Conservation (phyloP, 2,797 vertebrate species). For the Podarcis lilfordi region DNA sequence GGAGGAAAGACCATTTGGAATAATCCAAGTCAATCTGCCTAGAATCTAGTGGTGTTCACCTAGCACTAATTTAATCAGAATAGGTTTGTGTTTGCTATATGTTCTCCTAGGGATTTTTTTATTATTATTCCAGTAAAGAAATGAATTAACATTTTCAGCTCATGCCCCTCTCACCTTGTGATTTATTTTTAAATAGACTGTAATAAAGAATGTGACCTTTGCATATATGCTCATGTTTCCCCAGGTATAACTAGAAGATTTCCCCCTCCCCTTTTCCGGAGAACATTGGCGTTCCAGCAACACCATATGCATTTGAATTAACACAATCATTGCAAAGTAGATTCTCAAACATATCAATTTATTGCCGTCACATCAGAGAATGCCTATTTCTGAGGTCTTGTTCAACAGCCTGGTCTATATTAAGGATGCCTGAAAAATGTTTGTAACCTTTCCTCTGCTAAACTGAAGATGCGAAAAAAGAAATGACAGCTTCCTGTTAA, state of each 20-base stretch:
- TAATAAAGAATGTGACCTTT: slow-evolving; percentile 27
- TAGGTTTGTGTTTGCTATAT: neutral
- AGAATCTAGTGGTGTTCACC: neutral
- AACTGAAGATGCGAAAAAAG: neutral
- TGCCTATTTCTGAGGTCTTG: neutral
- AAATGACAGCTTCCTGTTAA: neutral
- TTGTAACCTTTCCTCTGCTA: neutral
- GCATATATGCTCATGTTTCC: slow-evolving; percentile 12
- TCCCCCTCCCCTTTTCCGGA: neutral
- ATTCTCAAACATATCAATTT: neutral
- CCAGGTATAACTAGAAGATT: slow-evolving; percentile 9
- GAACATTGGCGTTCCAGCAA: neutral
- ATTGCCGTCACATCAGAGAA: neutral
- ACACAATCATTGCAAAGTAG: neutral
- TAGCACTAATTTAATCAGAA: slow-evolving; percentile 1
- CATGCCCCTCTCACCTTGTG: neutral
- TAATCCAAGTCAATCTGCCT: neutral
- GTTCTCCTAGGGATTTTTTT: neutral
- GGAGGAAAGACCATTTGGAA: neutral
- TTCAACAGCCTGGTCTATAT: neutral
- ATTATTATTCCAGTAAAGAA: slow-evolving; percentile 5
- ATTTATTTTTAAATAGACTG: slow-evolving; percentile 28
- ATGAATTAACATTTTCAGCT: slow-evolving; percentile 23
- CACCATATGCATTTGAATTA: neutral
- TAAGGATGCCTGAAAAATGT: neutral